Base-by-base conservation (phyloP, 2,797 vertebrate genomes). In the Takifugu ocellatus region DNA sequence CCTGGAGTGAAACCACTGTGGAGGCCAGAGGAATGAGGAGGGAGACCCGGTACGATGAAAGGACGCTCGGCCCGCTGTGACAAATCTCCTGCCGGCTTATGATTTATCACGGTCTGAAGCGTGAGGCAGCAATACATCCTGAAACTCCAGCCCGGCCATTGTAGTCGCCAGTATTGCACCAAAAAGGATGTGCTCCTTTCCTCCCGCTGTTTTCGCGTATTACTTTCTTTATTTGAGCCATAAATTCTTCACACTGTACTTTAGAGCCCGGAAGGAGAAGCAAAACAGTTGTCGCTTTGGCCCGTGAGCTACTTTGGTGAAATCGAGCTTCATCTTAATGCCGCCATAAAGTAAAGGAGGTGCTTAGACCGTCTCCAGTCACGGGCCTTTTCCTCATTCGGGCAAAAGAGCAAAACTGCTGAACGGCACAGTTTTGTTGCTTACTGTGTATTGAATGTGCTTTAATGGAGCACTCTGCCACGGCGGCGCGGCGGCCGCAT, bases 71-170 rank as follows among this genome's bases (percentile, higher is more conserved):
- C 72, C 75, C 74, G 33, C 68, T 71, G 80, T 87, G 83, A 84
- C 84, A 74, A 81, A 84, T 74, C 68, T 74, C 77, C 66, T 43
- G 67, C 63, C 51, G 55, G 68, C 73, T 69, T 65, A 59, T 72
- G 72, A 87, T 89, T 87, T 60, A 84, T 88, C 79, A 85, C 54
- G 54, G 67, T 56, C 51, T 24, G 24, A 48, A 62, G 74, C 55
- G 63, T 39, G 58, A 55, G 70, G 42, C 57, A 77, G 56, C 61
- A 59, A 50, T 59, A 47, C 44, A 39, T 39, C 36, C 66, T 31
- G 66, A 54, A 43, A 49, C 64, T 60, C 54, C 56, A 9, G 70
- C 49, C 49, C 47, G 58, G 46, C 54, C 54, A 36, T 50, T 45
- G 55, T 45, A 66, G 56, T 49, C 15, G 0, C 29, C 42, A 45